Evolutionary conservation across 2,888 invertebrate species (phyloP), one percentile per base, ranked within the genome.

Genomic region (Apotomis capreana): DNA sequence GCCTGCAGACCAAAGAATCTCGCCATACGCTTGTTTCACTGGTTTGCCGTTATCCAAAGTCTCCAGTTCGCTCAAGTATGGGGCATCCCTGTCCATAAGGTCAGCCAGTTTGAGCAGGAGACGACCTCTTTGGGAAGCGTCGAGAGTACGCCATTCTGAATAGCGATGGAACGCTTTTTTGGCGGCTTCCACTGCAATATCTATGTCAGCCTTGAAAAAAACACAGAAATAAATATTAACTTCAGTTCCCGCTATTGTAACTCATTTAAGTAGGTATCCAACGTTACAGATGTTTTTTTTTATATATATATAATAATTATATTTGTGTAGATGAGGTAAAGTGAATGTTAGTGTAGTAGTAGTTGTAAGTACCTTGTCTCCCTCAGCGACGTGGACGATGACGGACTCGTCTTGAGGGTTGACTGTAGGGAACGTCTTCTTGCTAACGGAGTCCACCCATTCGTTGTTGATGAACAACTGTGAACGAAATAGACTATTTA

Each of bases 21-120:
- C 97, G 15, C 94, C 95, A 64, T 91, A 90, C 0, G 97, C 94
- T 79, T 95, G 92, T 26, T 94, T 89, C 80, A 95, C 97, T 0
- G 98, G 98, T 85, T 98, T 99, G 15, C 98, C 98, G 88, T 97
- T 97, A 87, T 99, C 98, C 76, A 98, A 85, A 0, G 98, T 98
- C 90, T 99, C 99, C 80, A 99, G 93, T 78, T 97, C 96, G 5
- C 96, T 96, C 73, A 98, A 83, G 76, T 95, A 94, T 12, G 94
- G 91, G 73, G 90, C 89, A 81, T 98, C 97, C 65, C 97, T 94
- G 74, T 96, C 95, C 76, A 98, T 91, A 1, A 98, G 94, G 81
- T 96, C 96, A 15, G 97, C 97, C 76, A 98, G 89, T 89, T 95
- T 90, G 13, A 85, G 89, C 61, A 98, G 94, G 4, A 98, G 94